Percentiles rank a stretch among this genome's conserved stretches.
These are phyloP conservation scores for Mythimna vitellina DNA, from an alignment of 2,888 invertebrate species.

Conservation along the genomic window DNA sequence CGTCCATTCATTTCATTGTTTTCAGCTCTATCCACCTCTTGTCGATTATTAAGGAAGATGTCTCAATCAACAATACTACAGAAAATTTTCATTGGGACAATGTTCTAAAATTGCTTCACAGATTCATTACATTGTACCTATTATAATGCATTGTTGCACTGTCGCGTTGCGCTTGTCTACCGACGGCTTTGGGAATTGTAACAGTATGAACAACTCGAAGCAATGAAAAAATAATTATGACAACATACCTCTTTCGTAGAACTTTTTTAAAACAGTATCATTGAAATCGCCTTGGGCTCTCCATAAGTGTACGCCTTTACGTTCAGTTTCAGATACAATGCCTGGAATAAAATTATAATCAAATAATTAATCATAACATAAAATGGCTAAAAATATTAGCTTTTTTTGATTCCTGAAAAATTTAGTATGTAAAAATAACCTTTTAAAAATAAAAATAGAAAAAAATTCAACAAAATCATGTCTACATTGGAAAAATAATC, in stretches of 20 bases:
- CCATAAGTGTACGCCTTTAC: constrained; percentile 34
- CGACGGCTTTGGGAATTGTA: too few species aligned
- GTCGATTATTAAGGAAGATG: too few species aligned
- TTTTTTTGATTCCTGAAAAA: neutral
- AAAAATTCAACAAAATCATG: constrained; percentile 37
- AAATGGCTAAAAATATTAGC: neutral
- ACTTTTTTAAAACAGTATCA: constrained; percentile 21
- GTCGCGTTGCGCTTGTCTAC: too few species aligned
- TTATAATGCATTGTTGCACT: too few species aligned
- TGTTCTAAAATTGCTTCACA: too few species aligned
- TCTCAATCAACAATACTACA: too few species aligned
- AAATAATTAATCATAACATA: neutral
- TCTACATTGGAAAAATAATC: constrained; percentile 12
- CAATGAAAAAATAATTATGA: neutral
- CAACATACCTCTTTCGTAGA: constrained; percentile 37
- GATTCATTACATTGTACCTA: too few species aligned
- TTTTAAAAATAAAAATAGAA: constrained; percentile 23
- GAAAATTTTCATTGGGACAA: too few species aligned
- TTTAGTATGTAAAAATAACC: constrained; percentile 13
- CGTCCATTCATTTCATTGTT: too few species aligned
- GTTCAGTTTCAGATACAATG: constrained; percentile 1
- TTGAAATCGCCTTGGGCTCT: constrained; percentile 33
- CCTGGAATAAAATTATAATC: constrained; percentile 25
- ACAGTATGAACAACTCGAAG: too few species aligned
- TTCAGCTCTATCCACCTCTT: too few species aligned